Evolutionary conservation across 2,113 vertebrate species (phyloP).

Genomic region (Perca flavescens): DNA sequence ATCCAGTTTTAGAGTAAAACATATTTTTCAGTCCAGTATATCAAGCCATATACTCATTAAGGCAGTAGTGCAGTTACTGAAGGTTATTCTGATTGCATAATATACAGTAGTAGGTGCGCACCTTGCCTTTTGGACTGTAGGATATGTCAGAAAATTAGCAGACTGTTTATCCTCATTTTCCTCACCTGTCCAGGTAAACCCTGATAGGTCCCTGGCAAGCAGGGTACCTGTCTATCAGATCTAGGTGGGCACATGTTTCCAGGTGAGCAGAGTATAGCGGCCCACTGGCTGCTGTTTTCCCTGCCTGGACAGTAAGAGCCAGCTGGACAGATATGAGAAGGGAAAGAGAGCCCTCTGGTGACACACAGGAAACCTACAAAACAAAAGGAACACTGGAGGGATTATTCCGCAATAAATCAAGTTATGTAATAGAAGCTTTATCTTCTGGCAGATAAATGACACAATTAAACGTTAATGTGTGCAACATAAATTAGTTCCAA

Average conservation of each 20-base stretch:
- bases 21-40: not conserved
- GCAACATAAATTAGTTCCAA: conserved; percentile 55
- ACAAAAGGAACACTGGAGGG: not conserved
- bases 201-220: conserved; percentile 88
- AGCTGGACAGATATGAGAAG: conserved; percentile 80
- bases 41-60: not conserved
- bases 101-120: not conserved
- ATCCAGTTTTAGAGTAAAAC: not conserved
- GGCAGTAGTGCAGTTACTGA: not conserved
- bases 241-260: conserved; percentile 90
- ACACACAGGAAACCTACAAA: conserved; percentile 83
- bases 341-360: conserved; percentile 83
- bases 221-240: conserved; percentile 82
- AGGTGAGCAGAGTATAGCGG: conserved; percentile 81
- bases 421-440: conserved; percentile 17
- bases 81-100: not conserved
- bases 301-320: conserved; percentile 81
- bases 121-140: not conserved
- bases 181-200: conserved; percentile 84
- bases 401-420: conserved; percentile 13
- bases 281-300: conserved; percentile 62
- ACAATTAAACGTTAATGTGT: not conserved
- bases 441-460: conserved; percentile 13
- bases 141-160: not conserved
- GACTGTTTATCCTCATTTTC: not conserved